Conservation (phyloP, 2,888 invertebrate species). For the Watsonalla cultraria region DNA sequence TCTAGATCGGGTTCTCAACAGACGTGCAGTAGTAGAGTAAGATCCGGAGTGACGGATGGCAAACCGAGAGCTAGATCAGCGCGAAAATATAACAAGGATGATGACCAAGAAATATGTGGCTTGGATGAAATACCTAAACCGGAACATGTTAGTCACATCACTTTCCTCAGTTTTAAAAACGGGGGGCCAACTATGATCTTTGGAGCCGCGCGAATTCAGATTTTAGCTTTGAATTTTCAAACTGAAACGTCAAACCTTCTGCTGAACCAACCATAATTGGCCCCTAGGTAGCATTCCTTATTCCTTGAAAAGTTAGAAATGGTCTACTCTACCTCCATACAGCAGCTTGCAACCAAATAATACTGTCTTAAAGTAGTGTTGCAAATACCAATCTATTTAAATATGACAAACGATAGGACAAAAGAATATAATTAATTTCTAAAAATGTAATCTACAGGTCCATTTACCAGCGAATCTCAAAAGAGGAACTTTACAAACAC, state of each 20-base stretch:
- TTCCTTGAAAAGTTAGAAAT: too few species aligned
- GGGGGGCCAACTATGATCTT: too few species aligned
- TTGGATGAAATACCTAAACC: conserved; percentile 61
- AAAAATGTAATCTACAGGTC: conserved; percentile 32
- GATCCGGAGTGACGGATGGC: conserved; percentile 38
- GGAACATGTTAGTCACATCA: conserved; percentile 46
- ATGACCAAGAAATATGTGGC: conserved; percentile 48
- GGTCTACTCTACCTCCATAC: too few species aligned
- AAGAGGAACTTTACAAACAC: conserved; percentile 55
- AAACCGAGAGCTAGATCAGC: conserved; percentile 41
- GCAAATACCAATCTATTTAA: too few species aligned
- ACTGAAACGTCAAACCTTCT: neutral
- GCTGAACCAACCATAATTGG: neutral
- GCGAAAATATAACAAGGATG: conserved; percentile 35
- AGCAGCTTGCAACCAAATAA: too few species aligned
- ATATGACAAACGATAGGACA: too few species aligned
- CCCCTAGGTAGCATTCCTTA: too few species aligned
- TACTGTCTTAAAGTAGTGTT: too few species aligned
- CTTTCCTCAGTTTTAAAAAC: too few species aligned
- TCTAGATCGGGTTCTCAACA: conserved; percentile 10
- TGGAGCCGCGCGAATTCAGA: neutral
- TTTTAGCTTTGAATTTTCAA: neutral
- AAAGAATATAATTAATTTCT: neutral
- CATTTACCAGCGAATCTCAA: conserved; percentile 51
- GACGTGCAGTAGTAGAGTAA: conserved; percentile 9